phyloP scores from a whole-genome alignment of 2,888 invertebrate species.

The Tachystola acroxantha region DNA sequence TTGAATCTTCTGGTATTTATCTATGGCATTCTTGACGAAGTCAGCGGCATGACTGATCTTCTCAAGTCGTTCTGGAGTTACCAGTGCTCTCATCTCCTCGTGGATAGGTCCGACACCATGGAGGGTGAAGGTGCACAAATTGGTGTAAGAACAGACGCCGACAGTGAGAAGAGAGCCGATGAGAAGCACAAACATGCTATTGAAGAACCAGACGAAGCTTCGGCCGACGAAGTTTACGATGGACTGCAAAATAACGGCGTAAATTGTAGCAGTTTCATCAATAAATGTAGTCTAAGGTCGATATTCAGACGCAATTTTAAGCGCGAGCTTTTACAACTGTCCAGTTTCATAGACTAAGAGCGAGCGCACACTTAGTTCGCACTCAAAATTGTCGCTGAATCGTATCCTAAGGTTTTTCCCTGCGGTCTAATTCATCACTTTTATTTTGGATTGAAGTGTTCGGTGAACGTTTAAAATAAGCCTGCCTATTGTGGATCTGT shows the following conservation, averaged over 20 bases:
- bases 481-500: too few relatives aligned
- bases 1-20: constrained; percentile 76
- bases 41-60: constrained; percentile 77
- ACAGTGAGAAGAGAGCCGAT: constrained; percentile 64
- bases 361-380: too few relatives aligned
- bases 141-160: constrained; percentile 79
- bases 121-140: constrained; percentile 79
- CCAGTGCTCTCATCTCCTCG: constrained; percentile 74
- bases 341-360: too few relatives aligned
- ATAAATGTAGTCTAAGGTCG: too few relatives aligned
- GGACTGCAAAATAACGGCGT: constrained; percentile 47
- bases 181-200: constrained; percentile 66
- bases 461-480: too few relatives aligned
- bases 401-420: too few relatives aligned
- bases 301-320: too few relatives aligned
- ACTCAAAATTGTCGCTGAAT: too few relatives aligned
- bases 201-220: constrained; percentile 54
- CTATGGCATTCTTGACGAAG: constrained; percentile 79
- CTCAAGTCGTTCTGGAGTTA: constrained; percentile 79
- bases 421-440: too few relatives aligned
- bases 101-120: constrained; percentile 79
- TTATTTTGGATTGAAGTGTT: too few relatives aligned
- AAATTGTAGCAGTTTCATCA: too few relatives aligned
- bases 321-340: too few relatives aligned
- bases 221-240: constrained; percentile 51